Conservation (phyloP, 2,113 vertebrate genomes). For the Rhynchomys soricoides region DNA sequence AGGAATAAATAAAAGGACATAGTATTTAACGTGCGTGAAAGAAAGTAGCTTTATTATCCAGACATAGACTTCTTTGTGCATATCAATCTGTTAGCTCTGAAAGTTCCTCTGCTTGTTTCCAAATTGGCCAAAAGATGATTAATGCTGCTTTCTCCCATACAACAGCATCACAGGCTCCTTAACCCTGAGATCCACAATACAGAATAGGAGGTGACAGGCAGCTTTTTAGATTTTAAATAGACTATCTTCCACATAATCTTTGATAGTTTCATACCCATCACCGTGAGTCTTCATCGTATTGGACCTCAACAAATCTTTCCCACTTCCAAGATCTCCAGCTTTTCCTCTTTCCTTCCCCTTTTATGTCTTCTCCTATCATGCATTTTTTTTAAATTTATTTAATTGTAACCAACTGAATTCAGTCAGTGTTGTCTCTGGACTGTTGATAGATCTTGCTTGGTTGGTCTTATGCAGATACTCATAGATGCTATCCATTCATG, state of each 20-base stretch:
- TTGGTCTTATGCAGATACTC: too few species aligned
- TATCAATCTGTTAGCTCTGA: constrained; percentile 15
- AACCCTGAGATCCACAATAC: neutral
- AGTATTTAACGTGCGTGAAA: constrained; percentile 25
- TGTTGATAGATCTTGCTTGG: too few species aligned
- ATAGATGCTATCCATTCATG: neutral
- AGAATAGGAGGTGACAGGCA: neutral
- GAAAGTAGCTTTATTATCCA: constrained; percentile 38
- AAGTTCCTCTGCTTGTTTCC: neutral
- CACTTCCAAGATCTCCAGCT: neutral
- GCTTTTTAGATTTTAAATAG: neutral
- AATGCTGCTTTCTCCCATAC: neutral
- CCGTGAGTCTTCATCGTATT: neutral
- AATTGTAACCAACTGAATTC: neutral
- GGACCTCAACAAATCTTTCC: too few species aligned
- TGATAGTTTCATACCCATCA: too few species aligned
- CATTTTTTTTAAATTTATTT: neutral
- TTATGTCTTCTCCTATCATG: neutral
- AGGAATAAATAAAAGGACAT: constrained; percentile 55
- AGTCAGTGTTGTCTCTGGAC: neutral
- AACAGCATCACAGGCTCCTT: neutral
- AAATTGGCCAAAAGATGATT: constrained; percentile 3
- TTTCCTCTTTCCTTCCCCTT: neutral
- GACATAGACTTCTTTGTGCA: constrained; percentile 7
- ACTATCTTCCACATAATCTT: neutral